Conservation (phyloP, 2,797 vertebrate species). For the Galagoides demidoff region DNA sequence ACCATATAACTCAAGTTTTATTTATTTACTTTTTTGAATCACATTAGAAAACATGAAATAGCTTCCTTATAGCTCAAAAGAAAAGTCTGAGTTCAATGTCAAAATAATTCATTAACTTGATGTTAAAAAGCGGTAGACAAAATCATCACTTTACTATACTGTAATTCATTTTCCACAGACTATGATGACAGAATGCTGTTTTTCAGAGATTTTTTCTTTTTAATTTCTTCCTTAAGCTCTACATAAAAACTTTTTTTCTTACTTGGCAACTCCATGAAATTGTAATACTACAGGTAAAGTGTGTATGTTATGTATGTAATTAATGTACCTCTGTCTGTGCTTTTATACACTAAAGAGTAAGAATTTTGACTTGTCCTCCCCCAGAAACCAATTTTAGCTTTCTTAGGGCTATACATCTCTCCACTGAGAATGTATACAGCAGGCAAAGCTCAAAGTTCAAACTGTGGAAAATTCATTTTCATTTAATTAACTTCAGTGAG, state of each 20-base stretch:
- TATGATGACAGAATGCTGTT: not conserved
- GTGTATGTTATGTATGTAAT: not conserved
- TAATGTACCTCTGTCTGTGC: not conserved
- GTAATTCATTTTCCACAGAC: not conserved
- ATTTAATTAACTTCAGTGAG: conserved; percentile 10
- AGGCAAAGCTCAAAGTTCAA: not conserved
- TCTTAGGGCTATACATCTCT: not conserved
- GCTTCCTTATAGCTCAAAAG: not conserved
- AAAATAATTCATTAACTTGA: not conserved
- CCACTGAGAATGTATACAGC: not conserved
- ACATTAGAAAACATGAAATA: conserved; percentile 16
- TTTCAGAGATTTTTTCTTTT: not conserved
- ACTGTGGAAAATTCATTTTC: not conserved
- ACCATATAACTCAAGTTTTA: not conserved
- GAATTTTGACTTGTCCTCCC: not conserved
- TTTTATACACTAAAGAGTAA: not conserved
- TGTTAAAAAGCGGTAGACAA: not conserved
- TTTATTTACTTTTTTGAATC: conserved; percentile 40
- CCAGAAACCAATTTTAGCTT: not conserved
- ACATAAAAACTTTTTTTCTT: not conserved
- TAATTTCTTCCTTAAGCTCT: not conserved
- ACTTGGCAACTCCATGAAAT: not conserved
- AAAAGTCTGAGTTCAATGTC: not conserved
- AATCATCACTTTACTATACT: not conserved
- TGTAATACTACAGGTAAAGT: conserved; percentile 7